Evolutionary conservation across 2,888 invertebrate genomes (phyloP), one percentile per base, ranked within the genome.

Genomic region (Punctoribates punctum): DNA sequence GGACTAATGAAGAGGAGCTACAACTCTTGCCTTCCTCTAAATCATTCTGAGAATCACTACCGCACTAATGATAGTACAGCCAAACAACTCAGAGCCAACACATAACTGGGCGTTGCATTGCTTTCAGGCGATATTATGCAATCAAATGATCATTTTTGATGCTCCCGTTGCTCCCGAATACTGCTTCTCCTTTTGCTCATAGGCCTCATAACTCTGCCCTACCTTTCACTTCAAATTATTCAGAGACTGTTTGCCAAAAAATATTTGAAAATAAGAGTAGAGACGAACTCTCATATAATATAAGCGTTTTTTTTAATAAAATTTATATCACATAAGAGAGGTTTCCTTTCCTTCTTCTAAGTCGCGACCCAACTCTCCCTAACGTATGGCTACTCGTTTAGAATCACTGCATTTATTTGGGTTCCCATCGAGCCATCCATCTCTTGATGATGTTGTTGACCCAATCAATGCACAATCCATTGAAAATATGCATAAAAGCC

Each of bases 391-490:
- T 60, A 60, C 60, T 42, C 42, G 54, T 54, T 54, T 20, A 23
- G 54, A 54, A 54, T 54, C 23, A 11, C 27, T 72, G 46, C 23
- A 11, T 62, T n/a, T 67, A 67, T 72, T 25, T 46, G 46, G 25
- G 48, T 72, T 72, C 72, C 72, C 72, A 72, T 72, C 72, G 72
- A 72, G 42, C 48, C 72, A 72, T 72, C 48, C 72, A 72, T 72
- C 72, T 72, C 72, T 72, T 72, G 46, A 72, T 72, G 72, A 72
- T 20, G 72, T 72, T 72, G 72, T 72, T 72, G 72, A 72, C 72
- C 72, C 27, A 72, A 72, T 72, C 72, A 72, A 46, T 48, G 72
- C 20, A 20, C 67, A 9, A 42, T 72, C n/a, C 72, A 72, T 46
- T 72, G 25, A 48, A 46, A 20, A 20, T 48, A 48, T 48, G 25